Conservation (phyloP, 2,888 invertebrate species). For the Tolmerus cingulatus region DNA sequence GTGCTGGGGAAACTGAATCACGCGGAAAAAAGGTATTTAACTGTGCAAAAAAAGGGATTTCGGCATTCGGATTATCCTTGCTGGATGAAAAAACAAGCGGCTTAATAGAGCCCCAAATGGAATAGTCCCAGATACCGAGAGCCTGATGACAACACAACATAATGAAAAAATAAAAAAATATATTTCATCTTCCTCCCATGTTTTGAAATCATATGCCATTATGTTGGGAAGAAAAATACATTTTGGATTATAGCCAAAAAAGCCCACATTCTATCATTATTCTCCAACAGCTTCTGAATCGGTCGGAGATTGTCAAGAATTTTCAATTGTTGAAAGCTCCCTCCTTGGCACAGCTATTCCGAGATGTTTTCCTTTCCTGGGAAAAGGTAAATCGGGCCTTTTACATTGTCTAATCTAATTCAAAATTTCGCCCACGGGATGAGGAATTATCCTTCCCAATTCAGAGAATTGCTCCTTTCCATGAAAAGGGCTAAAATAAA, state of each 20-base stretch:
- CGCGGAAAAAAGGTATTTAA: slow-evolving; percentile 5
- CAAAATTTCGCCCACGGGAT: neutral
- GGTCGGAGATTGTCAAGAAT: neutral
- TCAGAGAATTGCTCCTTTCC: neutral
- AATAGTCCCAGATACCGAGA: neutral
- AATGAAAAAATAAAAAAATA: neutral
- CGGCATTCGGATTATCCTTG: neutral
- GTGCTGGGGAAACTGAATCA: neutral
- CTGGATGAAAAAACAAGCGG: neutral
- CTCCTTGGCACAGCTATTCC: neutral
- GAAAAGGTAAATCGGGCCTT: neutral
- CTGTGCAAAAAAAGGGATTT: neutral
- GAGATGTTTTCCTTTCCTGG: neutral
- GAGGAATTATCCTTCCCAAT: neutral
- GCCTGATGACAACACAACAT: neutral
- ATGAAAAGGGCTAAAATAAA: neutral
- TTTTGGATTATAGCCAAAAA: slow-evolving; percentile 10
- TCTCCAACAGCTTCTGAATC: neutral
- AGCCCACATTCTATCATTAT: neutral
- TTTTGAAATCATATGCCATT: neutral
- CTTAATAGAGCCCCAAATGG: neutral
- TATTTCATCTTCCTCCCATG: neutral
- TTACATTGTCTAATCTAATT: neutral
- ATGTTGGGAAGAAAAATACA: neutral
- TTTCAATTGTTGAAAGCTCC: neutral